These are phyloP conservation scores for Tapirus indicus DNA, from an alignment of 2,797 vertebrate genomes.

Conservation along the genomic window DNA sequence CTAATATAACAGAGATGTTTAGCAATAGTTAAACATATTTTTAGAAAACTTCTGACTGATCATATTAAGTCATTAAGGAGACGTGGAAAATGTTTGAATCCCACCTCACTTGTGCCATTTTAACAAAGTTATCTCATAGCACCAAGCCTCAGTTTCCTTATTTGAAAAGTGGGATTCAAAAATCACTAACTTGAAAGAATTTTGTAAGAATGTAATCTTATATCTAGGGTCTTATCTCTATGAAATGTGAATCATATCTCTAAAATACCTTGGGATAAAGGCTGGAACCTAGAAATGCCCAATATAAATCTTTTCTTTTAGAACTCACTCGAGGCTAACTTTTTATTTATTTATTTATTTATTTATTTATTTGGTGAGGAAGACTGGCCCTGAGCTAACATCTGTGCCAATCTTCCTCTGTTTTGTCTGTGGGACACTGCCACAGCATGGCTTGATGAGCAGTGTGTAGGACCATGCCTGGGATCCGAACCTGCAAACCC, in stretches of 20 bases:
- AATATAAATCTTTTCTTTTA: neutral
- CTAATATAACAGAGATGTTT: neutral
- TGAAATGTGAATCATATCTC: neutral
- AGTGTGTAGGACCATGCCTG: no score
- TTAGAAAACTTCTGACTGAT: neutral
- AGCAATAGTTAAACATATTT: neutral
- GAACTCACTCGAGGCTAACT: neutral
- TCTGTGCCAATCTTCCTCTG: no score
- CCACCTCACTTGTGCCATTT: neutral
- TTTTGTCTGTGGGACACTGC: no score
- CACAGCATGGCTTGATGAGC: no score
- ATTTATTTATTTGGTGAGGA: no score
- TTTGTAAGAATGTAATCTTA: neutral
- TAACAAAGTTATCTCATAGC: neutral
- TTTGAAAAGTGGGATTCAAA: neutral
- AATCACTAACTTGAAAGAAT: neutral
- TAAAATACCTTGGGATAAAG: neutral
- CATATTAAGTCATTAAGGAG: neutral
- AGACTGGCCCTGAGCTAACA: no score
- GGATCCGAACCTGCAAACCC: no score
- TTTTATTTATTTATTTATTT: no score
- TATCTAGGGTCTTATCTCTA: neutral
- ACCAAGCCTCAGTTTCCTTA: neutral
- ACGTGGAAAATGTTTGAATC: neutral
- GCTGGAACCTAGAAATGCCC: neutral